These are phyloP conservation scores for Origma solitaria DNA, from an alignment of 2,113 vertebrate genomes.

Conservation along the genomic window DNA sequence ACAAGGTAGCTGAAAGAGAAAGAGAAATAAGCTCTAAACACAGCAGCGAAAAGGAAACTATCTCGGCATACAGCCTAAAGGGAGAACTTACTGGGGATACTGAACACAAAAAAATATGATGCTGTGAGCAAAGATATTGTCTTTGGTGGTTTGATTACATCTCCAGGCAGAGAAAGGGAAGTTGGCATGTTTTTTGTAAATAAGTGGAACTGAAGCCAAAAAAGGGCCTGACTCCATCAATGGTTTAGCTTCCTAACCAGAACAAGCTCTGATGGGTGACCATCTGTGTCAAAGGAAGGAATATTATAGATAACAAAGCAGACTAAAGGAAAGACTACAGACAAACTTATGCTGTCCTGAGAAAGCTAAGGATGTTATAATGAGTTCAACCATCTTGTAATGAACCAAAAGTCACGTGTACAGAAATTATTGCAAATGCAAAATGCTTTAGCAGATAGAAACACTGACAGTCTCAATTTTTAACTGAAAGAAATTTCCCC, in stretches of 20 bases:
- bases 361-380: not conserved
- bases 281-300: not conserved
- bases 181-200: not conserved
- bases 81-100: not conserved
- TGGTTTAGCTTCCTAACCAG: not conserved
- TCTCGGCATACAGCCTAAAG: not conserved
- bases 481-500: not conserved
- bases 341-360: not conserved
- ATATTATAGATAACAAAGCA: not conserved
- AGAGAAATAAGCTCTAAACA: not conserved
- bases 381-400: not conserved
- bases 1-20: not conserved
- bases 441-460: not conserved
- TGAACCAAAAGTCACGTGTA: not conserved
- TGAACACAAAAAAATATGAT: not conserved
- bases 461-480: not conserved
- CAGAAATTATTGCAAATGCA: not conserved
- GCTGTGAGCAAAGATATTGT: not conserved
- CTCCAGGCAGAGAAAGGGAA: not conserved
- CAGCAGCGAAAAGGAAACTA: not conserved
- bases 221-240: not conserved
- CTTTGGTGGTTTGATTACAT: not conserved
- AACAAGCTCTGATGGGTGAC: not conserved
- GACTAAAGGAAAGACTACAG: not conserved
- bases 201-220: not conserved